A percentile compares a stretch with the other conserved stretches of the same genome.
These are phyloP conservation scores for Trissolcus brochymenae DNA, from an alignment of 2,888 invertebrate species.

Conservation along the genomic window DNA sequence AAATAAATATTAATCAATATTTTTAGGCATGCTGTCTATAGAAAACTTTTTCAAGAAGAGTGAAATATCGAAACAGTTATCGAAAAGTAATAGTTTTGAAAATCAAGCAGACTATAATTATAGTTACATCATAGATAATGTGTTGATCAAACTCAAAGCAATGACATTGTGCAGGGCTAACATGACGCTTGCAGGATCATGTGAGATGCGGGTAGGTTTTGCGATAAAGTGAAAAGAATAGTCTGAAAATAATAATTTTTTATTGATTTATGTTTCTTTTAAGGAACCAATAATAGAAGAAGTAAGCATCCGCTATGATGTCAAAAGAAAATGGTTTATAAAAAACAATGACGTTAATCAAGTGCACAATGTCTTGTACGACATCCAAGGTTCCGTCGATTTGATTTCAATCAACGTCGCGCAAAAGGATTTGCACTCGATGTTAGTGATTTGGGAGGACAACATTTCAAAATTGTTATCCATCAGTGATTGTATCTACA, in stretches of 20 bases:
- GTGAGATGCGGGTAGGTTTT: constrained; percentile 82
- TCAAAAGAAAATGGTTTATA: constrained; percentile 81
- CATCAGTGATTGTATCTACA: constrained; percentile 31
- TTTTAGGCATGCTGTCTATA: constrained; percentile 83
- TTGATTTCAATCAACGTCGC: constrained; percentile 83
- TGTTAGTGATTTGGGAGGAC: constrained; percentile 84
- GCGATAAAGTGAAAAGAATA: background rate
- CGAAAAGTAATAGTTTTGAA: constrained; percentile 64
- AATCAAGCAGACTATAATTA: constrained; percentile 27
- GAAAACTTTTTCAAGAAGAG: constrained; percentile 87
- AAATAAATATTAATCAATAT: background rate
- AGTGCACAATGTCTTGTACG: constrained; percentile 73
- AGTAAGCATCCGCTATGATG: constrained; percentile 83
- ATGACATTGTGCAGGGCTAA: constrained; percentile 84
- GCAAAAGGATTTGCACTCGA: constrained; percentile 85
- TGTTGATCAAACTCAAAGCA: constrained; percentile 83
- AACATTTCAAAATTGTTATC: constrained; percentile 79
- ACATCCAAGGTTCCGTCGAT: constrained; percentile 83
- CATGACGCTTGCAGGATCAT: constrained; percentile 84
- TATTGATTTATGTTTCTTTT: constrained; percentile 47
- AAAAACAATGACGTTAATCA: constrained; percentile 67
- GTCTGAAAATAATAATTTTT: too few relatives aligned
- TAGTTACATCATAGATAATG: constrained; percentile 81
- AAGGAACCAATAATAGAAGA: constrained; percentile 87
- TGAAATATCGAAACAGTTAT: constrained; percentile 71